Conservation (phyloP, 2,888 invertebrate species). For the Synanthedon tipuliformis region DNA sequence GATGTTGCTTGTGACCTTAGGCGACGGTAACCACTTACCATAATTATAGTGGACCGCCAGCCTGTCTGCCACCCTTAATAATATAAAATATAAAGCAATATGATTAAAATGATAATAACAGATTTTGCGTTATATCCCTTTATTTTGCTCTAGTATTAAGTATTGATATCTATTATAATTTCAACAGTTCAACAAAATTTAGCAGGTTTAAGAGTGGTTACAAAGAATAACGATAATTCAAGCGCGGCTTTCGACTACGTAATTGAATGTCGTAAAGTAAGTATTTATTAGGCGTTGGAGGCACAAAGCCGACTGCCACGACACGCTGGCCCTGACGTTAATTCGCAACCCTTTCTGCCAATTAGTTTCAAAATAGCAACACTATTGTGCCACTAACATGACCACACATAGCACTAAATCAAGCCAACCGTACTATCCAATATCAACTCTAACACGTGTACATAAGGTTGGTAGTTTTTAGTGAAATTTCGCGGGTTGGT, state of each 20-base stretch:
- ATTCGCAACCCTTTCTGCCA: slow-evolving; percentile 70
- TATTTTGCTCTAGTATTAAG: no score
- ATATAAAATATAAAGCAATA: no score
- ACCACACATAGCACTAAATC: slow-evolving; percentile 52
- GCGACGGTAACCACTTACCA: no score
- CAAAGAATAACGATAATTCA: slow-evolving; percentile 5
- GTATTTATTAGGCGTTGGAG: background rate
- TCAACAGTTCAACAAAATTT: no score
- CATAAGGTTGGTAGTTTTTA: slow-evolving; percentile 19
- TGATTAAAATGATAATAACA: no score
- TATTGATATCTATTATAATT: no score
- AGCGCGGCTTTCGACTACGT: background rate
- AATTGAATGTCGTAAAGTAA: background rate
- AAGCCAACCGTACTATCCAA: slow-evolving; percentile 15
- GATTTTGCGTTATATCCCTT: no score
- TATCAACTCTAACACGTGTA: slow-evolving; percentile 15
- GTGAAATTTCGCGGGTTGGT: slow-evolving; percentile 25
- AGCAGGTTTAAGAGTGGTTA: no score
- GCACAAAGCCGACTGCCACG: slow-evolving; percentile 47
- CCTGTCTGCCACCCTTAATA: no score
- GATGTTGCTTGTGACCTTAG: no score
- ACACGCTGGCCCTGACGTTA: slow-evolving; percentile 58
- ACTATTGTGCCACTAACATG: slow-evolving; percentile 59
- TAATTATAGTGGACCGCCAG: no score
- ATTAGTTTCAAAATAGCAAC: slow-evolving; percentile 69